Evolutionary conservation across 2,797 vertebrate species (phyloP).

Genomic region (Lepus oiostolus): DNA sequence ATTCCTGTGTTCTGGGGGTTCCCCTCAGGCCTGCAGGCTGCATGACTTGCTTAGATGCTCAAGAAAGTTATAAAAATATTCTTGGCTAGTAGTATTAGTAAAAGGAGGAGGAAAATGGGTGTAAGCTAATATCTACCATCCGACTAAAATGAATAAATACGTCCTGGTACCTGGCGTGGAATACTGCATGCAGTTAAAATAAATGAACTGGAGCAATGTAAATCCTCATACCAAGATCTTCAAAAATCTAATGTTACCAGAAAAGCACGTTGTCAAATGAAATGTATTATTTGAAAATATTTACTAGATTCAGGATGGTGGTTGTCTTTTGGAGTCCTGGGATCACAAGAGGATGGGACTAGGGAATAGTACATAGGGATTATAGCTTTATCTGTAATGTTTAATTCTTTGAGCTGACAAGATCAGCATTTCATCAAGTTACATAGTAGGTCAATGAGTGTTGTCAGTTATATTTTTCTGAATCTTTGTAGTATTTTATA

Average conservation of each 20-base stretch:
- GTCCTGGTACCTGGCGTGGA: not conserved
- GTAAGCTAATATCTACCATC: not conserved
- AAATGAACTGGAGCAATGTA: not conserved
- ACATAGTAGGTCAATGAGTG: not conserved
- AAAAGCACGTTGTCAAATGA: not conserved
- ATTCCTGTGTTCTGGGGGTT: no score
- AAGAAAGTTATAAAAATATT: not conserved
- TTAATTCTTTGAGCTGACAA: not conserved
- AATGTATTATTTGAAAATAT: not conserved
- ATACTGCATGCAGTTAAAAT: not conserved
- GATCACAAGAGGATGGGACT: not conserved
- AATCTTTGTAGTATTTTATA: not conserved
- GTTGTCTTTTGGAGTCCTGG: not conserved
- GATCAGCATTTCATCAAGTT: not conserved
- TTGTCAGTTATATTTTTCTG: not conserved
- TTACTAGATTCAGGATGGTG: not conserved
- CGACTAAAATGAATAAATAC: not conserved
- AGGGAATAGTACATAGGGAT: not conserved
- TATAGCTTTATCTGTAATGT: not conserved
- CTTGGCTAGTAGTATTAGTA: not conserved
- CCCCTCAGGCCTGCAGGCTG: not conserved
- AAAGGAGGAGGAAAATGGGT: not conserved
- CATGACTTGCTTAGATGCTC: not conserved
- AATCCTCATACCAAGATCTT: not conserved
- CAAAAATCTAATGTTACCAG: not conserved